A percentile compares a stretch with the other conserved stretches of the same genome.
Conservation (phyloP, 2,888 invertebrate genomes). For the Ormia ochracea region DNA sequence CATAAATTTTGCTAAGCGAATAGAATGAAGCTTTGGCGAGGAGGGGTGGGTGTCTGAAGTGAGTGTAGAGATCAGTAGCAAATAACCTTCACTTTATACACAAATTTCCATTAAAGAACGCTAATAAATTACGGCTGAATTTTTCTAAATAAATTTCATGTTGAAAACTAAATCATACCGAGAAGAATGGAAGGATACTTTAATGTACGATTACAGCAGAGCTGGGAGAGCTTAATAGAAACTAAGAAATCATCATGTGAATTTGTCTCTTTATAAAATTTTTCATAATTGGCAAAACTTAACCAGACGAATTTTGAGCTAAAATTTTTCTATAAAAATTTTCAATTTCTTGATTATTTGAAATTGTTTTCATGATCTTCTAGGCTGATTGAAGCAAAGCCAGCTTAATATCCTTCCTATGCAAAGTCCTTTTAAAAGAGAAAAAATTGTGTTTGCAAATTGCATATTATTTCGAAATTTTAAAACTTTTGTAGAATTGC, state of each 20-base stretch:
- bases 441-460: no score
- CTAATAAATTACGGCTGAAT: slow-evolving; percentile 35
- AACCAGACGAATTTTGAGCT: no score
- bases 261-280: no score
- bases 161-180: slow-evolving; percentile 26
- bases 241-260: neutral
- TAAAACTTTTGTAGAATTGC: no score
- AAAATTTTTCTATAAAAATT: no score
- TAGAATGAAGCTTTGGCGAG: neutral
- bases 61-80: neutral
- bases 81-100: slow-evolving; percentile 32
- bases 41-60: neutral
- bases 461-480: no score
- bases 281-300: no score
- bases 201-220: neutral
- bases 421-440: no score
- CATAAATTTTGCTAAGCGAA: neutral
- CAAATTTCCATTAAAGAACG: slow-evolving; percentile 30
- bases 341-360: no score
- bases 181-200: slow-evolving; percentile 16
- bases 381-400: no score
- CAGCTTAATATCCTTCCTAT: no score
- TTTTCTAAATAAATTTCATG: slow-evolving; percentile 34
- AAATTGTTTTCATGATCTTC: no score
- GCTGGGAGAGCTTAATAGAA: neutral